Base-by-base conservation (phyloP, 1,140 invertebrate species). In the Drosophila funebris region DNA sequence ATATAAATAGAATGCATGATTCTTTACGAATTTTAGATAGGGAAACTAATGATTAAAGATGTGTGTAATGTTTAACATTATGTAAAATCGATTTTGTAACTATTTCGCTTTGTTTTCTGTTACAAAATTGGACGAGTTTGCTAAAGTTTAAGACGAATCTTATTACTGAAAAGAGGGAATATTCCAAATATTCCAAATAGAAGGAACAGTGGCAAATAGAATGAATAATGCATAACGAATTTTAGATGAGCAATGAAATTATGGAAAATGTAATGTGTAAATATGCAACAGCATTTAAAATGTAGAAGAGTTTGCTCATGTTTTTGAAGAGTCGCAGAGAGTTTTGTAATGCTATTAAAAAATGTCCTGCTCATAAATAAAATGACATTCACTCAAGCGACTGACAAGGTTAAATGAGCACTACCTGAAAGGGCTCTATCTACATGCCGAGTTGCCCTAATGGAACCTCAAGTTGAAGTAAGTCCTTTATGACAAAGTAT, bases 401-500 rank as follows among this genome's bases (percentile, higher is more conserved):
- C 41, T 43, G 44, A 48, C 44, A 48, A 48, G 20, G 18, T 50
- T 50, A 24, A 13, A 29, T 33, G n/a, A 8, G 11, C 41, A 7
- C 29, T n/a, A n/a, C n/a, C n/a, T n/a, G n/a, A n/a, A n/a, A n/a
- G n/a, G n/a, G 8, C 11, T 36, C 31, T 36, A 9, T 9, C 31
- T 9, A 36, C 31, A 36, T 36, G 13, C 13, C n/a, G 37, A 24
- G 13, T 5, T 27, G 29, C 20, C 13, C 8, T 43, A 20, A 36
- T 46, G 20, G 6, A 39, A 31, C 24, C 46, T 41, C 46, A 41
- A 31, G 54, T 27, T 36, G 33, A 56, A 71, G 64, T 64, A 52
- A 50, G 52, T 57, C 43, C 41, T 57, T 52, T 39, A 56, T 46
- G 31, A 9, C 41, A 64, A 50, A 71, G 60, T 71, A 71, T 56